Evolutionary conservation across 2,888 invertebrate species (phyloP).

Genomic region (Sialis lutaria): DNA sequence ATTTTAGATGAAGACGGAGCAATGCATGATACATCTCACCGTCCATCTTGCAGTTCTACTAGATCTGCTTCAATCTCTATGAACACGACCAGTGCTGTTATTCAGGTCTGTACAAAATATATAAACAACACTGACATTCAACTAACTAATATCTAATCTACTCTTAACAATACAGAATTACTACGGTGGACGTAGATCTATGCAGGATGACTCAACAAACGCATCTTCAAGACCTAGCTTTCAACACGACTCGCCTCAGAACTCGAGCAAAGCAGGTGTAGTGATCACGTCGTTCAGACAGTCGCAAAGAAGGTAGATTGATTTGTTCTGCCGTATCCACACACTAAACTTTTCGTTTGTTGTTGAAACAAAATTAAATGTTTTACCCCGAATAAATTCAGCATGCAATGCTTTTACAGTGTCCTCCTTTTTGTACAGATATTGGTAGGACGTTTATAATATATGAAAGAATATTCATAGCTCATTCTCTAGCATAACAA

Average conservation of each 20-base stretch:
- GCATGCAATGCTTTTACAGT: too few relatives aligned
- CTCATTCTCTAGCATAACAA: too few relatives aligned
- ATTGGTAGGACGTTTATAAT: too few relatives aligned
- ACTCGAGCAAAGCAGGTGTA: constrained; percentile 64
- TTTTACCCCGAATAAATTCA: too few relatives aligned
- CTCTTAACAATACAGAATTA: constrained; percentile 25
- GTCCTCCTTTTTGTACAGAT: too few relatives aligned
- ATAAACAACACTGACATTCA: background rate
- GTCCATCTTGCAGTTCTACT: constrained; percentile 21
- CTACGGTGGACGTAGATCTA: constrained; percentile 27
- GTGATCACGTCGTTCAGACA: constrained; percentile 81
- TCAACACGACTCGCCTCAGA: constrained; percentile 37
- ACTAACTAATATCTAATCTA: background rate
- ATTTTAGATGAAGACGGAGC: background rate
- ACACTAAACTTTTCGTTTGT: too few relatives aligned
- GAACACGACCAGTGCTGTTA: constrained; percentile 16
- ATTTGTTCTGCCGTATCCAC: too few relatives aligned
- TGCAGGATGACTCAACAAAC: constrained; percentile 25
- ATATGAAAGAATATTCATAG: too few relatives aligned
- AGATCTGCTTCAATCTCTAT: constrained; percentile 23
- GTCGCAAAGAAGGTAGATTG: constrained; percentile 59
- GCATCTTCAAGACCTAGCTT: constrained; percentile 40
- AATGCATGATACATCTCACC: constrained; percentile 16
- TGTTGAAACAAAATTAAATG: too few relatives aligned
- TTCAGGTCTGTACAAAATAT: constrained; percentile 16